Percentiles rank a stretch among this genome's conserved stretches.
Evolutionary conservation across 2,888 invertebrate genomes (phyloP).

Genomic region (Teleiodes luculella): DNA sequence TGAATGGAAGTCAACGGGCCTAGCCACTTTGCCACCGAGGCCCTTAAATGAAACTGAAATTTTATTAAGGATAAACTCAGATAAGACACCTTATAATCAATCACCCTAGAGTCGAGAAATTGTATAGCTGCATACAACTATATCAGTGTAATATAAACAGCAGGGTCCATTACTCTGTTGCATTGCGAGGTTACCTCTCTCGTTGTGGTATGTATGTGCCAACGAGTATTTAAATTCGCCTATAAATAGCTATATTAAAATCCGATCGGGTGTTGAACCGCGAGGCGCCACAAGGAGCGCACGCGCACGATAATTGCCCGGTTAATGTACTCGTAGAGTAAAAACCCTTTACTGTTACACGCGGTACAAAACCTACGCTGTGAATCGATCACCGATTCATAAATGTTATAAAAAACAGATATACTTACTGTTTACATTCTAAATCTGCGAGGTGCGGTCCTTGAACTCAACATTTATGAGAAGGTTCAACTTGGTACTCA

Average conservation of each 20-base stretch:
- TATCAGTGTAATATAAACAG: not conserved
- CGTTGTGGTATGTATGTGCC: conserved; percentile 29
- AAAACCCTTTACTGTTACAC: conserved; percentile 7
- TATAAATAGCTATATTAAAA: conserved; percentile 58
- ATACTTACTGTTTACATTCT: too few relatives aligned
- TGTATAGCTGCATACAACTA: not conserved
- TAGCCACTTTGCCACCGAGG: too few relatives aligned
- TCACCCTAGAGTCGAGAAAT: not conserved
- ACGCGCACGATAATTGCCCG: conserved; percentile 21
- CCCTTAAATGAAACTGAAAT: too few relatives aligned
- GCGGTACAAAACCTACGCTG: too few relatives aligned
- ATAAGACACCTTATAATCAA: not conserved
- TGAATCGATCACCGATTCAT: too few relatives aligned
- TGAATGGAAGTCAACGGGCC: too few relatives aligned
- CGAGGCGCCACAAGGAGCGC: conserved; percentile 43
- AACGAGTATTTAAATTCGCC: conserved; percentile 43
- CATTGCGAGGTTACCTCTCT: not conserved
- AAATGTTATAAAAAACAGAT: too few relatives aligned
- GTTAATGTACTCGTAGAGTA: conserved; percentile 9
- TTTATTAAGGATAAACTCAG: too few relatives aligned
- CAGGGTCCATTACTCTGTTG: not conserved
- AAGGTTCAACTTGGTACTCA: too few relatives aligned
- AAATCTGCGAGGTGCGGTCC: too few relatives aligned
- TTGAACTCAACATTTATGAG: too few relatives aligned
- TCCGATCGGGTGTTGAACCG: conserved; percentile 56